Conservation (phyloP, 1,140 invertebrate genomes). For the Formica exsecta region DNA sequence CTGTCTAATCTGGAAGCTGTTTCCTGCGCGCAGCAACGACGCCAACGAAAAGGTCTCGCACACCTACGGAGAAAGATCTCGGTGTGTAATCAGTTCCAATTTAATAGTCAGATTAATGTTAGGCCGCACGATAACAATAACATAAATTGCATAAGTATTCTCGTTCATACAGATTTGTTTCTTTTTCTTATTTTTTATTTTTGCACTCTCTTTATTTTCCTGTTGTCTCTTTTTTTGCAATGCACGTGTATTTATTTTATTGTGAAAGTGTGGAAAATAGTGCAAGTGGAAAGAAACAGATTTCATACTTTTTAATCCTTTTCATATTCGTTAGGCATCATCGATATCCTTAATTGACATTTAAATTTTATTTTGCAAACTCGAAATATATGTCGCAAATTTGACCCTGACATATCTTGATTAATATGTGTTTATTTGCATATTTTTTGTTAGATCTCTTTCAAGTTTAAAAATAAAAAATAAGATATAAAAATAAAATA, state of each 20-base stretch:
- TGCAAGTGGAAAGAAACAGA: background rate
- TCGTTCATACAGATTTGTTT: background rate
- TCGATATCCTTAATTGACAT: background rate
- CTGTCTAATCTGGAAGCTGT: background rate
- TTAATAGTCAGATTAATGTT: background rate
- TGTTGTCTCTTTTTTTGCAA: background rate
- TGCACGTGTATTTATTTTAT: background rate
- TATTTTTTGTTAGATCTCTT: background rate
- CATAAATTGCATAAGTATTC: too few species aligned
- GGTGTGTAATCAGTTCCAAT: conserved; percentile 18
- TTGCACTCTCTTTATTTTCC: background rate
- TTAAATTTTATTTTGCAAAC: background rate
- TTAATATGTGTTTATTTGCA: too few species aligned
- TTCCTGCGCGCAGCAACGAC: background rate
- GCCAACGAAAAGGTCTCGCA: background rate
- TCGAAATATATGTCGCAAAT: background rate
- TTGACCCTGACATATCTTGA: too few species aligned
- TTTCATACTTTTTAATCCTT: background rate
- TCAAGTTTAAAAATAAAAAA: background rate
- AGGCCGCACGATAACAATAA: background rate
- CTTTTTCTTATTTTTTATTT: background rate
- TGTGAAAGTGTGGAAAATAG: background rate
- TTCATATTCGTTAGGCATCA: background rate
- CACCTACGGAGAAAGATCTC: background rate
- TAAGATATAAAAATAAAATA: background rate